Evolutionary conservation across 2,113 vertebrate genomes (phyloP).

Genomic region (Tiliqua scincoides): DNA sequence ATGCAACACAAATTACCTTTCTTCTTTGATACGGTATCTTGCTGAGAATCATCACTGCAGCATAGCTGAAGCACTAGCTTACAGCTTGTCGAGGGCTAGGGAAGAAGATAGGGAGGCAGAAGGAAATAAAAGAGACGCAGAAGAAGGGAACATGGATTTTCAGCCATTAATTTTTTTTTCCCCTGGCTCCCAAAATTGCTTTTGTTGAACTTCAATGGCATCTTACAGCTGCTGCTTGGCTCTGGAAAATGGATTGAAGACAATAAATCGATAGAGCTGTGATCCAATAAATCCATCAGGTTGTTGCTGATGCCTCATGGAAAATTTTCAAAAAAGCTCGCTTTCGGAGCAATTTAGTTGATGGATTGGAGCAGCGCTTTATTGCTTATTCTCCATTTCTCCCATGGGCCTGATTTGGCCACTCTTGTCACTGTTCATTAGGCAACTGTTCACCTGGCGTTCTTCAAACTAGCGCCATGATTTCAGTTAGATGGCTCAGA

Average conservation of each 20-base stretch:
- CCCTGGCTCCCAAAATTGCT: background rate
- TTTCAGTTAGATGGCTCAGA: conserved; percentile 28
- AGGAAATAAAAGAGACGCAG: conserved; percentile 20
- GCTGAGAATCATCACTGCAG: conserved; percentile 28
- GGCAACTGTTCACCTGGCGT: conserved; percentile 12
- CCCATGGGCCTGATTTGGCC: background rate
- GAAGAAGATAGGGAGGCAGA: background rate
- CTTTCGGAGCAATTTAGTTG: conserved; percentile 11
- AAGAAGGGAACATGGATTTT: conserved; percentile 11
- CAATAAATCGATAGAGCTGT: background rate
- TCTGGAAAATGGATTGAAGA: conserved; percentile 11
- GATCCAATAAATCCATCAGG: conserved; percentile 25
- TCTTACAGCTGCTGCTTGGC: background rate
- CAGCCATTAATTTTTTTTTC: background rate
- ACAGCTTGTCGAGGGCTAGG: background rate
- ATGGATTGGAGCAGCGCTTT: background rate
- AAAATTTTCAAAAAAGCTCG: conserved; percentile 30
- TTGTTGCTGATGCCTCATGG: background rate
- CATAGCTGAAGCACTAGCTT: conserved; percentile 15
- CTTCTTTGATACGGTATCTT: conserved; percentile 3
- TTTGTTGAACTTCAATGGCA: conserved; percentile 3
- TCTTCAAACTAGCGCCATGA: background rate
- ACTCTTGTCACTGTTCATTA: conserved; percentile 28
- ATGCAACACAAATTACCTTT: conserved; percentile 46
- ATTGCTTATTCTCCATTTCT: conserved; percentile 8